These are phyloP conservation scores for Goniozus legneri DNA, from an alignment of 1,140 invertebrate genomes.

Conservation along the genomic window DNA sequence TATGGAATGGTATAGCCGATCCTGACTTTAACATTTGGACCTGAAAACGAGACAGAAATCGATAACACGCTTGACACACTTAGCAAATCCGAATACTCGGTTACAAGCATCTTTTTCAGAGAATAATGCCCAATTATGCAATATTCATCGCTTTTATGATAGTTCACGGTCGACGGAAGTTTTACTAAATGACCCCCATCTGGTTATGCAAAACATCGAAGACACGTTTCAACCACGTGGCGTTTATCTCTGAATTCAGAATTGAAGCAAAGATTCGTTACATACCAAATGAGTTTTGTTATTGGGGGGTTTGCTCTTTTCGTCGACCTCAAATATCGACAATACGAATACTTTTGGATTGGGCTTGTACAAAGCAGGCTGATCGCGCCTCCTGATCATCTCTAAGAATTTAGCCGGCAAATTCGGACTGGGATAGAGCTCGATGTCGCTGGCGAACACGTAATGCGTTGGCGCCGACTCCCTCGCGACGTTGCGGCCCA, in stretches of 20 bases:
- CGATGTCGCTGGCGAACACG: slow-evolving; percentile 83
- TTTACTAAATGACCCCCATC: neutral
- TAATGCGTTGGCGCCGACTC: slow-evolving; percentile 79
- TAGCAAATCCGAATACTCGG: too few species aligned
- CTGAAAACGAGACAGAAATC: slow-evolving; percentile 39
- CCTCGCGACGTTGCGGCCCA: slow-evolving; percentile 80
- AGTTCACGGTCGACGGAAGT: neutral
- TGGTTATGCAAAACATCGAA: too few species aligned
- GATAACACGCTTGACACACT: neutral
- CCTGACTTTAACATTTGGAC: slow-evolving; percentile 71
- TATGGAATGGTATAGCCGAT: slow-evolving; percentile 86
- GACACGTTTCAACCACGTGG: too few species aligned
- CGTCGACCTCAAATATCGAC: slow-evolving; percentile 79
- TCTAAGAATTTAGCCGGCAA: slow-evolving; percentile 73
- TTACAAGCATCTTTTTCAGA: too few species aligned
- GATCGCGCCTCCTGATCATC: slow-evolving; percentile 72
- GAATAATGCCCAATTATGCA: too few species aligned
- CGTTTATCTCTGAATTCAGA: too few species aligned
- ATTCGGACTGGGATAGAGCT: slow-evolving; percentile 81
- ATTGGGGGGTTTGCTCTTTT: slow-evolving; percentile 65
- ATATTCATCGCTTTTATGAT: neutral
- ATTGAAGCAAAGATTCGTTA: too few species aligned
- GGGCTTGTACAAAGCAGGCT: slow-evolving; percentile 60
- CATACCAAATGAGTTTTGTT: slow-evolving; percentile 69
- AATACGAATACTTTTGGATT: slow-evolving; percentile 78